These are phyloP conservation scores for Papilio elwesi DNA, from an alignment of 2,888 invertebrate species.

Conservation along the genomic window DNA sequence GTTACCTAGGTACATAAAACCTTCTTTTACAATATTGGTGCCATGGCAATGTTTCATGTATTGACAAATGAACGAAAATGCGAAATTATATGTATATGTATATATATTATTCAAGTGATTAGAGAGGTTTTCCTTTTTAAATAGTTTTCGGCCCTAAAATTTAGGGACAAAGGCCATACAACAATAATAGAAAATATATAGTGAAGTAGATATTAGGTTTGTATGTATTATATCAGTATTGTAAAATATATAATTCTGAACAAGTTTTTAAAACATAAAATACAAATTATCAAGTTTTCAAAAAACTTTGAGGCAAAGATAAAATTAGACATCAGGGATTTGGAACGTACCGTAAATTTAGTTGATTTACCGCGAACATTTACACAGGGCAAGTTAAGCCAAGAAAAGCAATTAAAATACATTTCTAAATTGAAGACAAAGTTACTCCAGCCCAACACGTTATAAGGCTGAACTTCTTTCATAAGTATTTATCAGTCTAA, in stretches of 20 bases:
- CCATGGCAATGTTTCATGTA: no score
- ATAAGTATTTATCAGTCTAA: background rate
- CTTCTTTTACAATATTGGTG: no score
- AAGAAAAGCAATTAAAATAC: constrained; percentile 12
- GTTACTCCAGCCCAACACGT: background rate
- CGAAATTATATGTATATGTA: no score
- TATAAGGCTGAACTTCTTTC: background rate
- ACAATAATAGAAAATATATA: no score
- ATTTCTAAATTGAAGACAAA: background rate
- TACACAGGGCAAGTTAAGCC: background rate
- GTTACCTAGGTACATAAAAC: no score
- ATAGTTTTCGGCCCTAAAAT: no score
- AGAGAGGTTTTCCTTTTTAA: no score
- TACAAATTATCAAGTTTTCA: background rate
- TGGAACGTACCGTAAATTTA: constrained; percentile 10
- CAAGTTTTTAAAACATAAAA: background rate
- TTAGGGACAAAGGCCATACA: no score
- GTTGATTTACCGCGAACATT: constrained; percentile 9
- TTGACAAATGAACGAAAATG: no score
- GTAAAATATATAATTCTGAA: background rate
- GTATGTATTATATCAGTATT: no score
- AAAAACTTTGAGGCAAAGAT: background rate
- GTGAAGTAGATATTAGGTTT: no score
- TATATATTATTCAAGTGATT: no score
- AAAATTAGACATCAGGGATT: constrained; percentile 14